These are phyloP conservation scores for Patella ulyssiponensis DNA, from an alignment of 2,888 invertebrate genomes.

Conservation along the genomic window DNA sequence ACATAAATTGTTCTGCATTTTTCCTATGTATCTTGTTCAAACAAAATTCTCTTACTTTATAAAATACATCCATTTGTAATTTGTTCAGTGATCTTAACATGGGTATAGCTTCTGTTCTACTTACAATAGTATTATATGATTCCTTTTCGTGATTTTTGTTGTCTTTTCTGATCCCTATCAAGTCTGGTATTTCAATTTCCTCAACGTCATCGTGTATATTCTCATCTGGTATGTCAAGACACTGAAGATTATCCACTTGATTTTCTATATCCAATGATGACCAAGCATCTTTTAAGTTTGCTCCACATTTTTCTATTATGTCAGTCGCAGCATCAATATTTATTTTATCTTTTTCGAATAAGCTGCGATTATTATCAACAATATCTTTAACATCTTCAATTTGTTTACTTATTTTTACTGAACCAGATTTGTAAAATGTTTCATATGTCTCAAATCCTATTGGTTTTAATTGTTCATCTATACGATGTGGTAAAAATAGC, in stretches of 20 bases:
- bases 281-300: constrained; percentile 15
- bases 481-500: constrained; percentile 13
- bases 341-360: neutral
- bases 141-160: neutral
- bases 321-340: constrained; percentile 5
- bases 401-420: neutral
- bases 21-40: neutral
- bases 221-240: neutral
- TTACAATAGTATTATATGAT: neutral
- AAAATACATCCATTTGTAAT: constrained; percentile 25
- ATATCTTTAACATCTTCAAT: neutral
- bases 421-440: constrained; percentile 4
- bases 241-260: neutral
- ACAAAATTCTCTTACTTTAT: constrained; percentile 26
- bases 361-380: neutral
- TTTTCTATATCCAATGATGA: constrained; percentile 3
- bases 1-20: constrained; percentile 11
- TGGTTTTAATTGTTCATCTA: constrained; percentile 11
- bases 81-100: constrained; percentile 17
- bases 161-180: neutral
- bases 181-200: neutral
- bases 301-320: neutral
- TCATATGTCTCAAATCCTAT: neutral
- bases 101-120: neutral
- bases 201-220: neutral